A percentile compares a stretch with the other conserved stretches of the same genome.
These are phyloP conservation scores for Drosophila azteca DNA, from an alignment of 1,140 invertebrate species.

Conservation along the genomic window DNA sequence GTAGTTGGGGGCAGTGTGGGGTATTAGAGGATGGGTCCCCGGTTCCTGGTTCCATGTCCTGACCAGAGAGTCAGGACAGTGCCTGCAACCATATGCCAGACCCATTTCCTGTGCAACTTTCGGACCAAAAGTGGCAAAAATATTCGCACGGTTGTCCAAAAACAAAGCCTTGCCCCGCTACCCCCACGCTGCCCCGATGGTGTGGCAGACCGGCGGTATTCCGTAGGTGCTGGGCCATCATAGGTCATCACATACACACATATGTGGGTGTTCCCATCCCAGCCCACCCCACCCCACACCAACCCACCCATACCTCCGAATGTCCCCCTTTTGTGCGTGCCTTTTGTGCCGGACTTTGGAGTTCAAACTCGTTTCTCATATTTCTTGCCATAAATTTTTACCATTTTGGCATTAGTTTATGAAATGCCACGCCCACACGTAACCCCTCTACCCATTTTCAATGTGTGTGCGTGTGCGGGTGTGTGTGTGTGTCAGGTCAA, in stretches of 20 bases:
- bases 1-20: background rate
- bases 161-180: constrained; percentile 49
- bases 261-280: constrained; percentile 1
- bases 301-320: too few relatives aligned
- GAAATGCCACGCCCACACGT: constrained; percentile 42
- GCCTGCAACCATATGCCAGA: constrained; percentile 59
- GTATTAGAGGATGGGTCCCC: constrained; percentile 42
- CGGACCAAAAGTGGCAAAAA: constrained; percentile 78
- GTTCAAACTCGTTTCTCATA: constrained; percentile 63
- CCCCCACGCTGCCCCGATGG: background rate
- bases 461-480: background rate
- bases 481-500: constrained; percentile 33
- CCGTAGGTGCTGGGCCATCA: constrained; percentile 13
- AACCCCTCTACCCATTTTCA: background rate
- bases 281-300: background rate
- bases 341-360: constrained; percentile 58
- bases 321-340: constrained; percentile 36
- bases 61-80: constrained; percentile 18
- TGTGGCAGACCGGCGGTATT: background rate
- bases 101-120: constrained; percentile 78
- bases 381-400: constrained; percentile 76
- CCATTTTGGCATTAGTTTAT: constrained; percentile 66
- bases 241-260: constrained; percentile 13
- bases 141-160: constrained; percentile 77
- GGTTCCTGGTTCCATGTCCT: constrained; percentile 17